Evolutionary conservation across 2,888 invertebrate genomes (phyloP), one percentile per base, ranked within the genome.

Genomic region (Micoletzkya japonica): DNA sequence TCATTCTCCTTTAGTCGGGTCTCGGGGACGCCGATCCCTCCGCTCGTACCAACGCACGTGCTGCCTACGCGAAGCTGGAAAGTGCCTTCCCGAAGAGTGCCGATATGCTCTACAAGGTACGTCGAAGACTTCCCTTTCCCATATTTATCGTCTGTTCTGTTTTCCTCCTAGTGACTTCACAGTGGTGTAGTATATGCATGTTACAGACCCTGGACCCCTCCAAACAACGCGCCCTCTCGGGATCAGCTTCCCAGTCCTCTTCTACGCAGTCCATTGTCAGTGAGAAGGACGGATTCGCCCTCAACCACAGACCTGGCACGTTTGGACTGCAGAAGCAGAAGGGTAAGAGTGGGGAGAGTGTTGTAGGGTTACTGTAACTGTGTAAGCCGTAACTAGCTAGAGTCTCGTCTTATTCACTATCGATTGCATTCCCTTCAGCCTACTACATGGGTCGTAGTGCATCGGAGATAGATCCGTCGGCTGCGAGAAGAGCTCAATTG

Each of bases 21-120:
- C 91, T 96, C 74, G 90, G 91, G 1, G 97, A 98, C 89, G 95
- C 97, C 0, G 97, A 98, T 87, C 90, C 92, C 36, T 92, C 92
- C 66, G 94, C 95, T 0, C 88, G 97, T 78, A 91, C 90, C 14
- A 90, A 90, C 81, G 91, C 92, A 0, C 89, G 95, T 84, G 92
- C 70, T 34, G 70, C 77, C 6, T 81, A 74, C 72, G 64, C 72
- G 44, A 67, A 63, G 39, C 71, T 80, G 32, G 78, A 78, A 39
- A 32, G 49, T 30, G 37, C 32, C n/a, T 80, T 75, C 58, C 74
- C 76, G 1, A 50, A 67, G 24, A 72, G 72, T 6, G 80, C 79
- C 6, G 75, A 80, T 59, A 39, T 70, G 37, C 75, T 80, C 20
- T 76, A 71, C 71, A 76, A 74, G 63, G 73, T 73, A 26, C 3